phyloP scores from a whole-genome alignment of 2,797 vertebrate genomes.

The Psittacula derbiana region DNA sequence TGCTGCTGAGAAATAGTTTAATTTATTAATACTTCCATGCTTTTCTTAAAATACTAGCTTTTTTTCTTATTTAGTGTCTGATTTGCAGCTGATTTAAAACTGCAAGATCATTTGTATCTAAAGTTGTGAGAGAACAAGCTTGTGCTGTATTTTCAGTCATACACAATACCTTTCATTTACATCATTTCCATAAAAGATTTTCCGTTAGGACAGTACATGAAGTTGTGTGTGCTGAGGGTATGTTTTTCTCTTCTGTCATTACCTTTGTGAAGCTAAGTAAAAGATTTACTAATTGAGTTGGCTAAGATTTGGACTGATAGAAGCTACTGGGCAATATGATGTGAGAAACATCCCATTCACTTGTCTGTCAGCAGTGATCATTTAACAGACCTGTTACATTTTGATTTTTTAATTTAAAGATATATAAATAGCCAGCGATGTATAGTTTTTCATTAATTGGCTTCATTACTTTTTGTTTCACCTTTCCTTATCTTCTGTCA shows the following conservation, averaged over 20 bases:
- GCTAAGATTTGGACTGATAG: not conserved
- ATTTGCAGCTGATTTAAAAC: not conserved
- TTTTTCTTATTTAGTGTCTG: not conserved
- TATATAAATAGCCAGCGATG: not conserved
- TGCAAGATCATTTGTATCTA: not conserved
- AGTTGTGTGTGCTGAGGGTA: not conserved
- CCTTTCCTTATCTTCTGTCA: conserved; percentile 36
- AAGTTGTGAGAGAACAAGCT: not conserved
- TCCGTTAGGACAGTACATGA: not conserved
- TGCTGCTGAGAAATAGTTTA: not conserved
- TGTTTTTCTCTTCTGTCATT: not conserved
- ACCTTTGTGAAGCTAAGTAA: not conserved
- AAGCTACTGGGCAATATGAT: not conserved
- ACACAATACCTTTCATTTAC: not conserved
- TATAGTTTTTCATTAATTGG: conserved; percentile 9
- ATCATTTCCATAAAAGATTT: not conserved
- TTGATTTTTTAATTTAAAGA: not conserved
- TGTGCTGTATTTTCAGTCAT: not conserved
- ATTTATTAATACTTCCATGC: not conserved
- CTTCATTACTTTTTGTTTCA: conserved; percentile 40
- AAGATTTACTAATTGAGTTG: not conserved
- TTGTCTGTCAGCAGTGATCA: not conserved
- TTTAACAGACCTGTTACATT: not conserved
- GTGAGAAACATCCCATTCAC: not conserved
- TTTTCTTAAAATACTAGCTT: not conserved